A percentile compares a stretch with the other conserved stretches of the same genome.
Conservation (phyloP, 2,888 invertebrate genomes). For the Leptopilina drosophilae region DNA sequence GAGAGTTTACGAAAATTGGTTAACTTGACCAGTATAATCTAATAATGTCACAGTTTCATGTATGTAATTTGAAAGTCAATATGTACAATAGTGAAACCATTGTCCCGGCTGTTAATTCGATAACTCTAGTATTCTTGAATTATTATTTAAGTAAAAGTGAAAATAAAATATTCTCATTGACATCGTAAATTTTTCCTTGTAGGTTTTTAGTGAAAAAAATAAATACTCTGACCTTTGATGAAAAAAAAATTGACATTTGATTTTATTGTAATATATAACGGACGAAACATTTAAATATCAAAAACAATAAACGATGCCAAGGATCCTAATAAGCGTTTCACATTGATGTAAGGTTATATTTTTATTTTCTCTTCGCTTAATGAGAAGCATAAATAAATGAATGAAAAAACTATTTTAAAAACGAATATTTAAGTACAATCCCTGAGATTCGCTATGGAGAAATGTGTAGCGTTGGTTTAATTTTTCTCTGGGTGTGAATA, state of each 20-base stretch:
- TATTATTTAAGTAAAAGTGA: not conserved
- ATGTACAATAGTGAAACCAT: not conserved
- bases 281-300: slow-evolving; percentile 15
- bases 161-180: not conserved
- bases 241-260: not conserved
- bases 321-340: not conserved
- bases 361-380: not conserved
- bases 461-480: too few relatives aligned
- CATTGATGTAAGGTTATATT: slow-evolving; percentile 7
- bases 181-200: not conserved
- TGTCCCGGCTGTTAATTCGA: too few relatives aligned
- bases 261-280: not conserved
- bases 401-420: not conserved
- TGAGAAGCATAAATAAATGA: not conserved
- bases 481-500: too few relatives aligned
- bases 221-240: not conserved
- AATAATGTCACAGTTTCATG: slow-evolving; percentile 14
- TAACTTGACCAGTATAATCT: slow-evolving; percentile 5
- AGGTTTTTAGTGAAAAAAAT: not conserved
- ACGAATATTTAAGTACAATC: too few relatives aligned
- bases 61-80: not conserved
- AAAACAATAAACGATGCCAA: slow-evolving; percentile 1
- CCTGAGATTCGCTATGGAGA: too few relatives aligned
- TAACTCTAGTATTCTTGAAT: too few relatives aligned
- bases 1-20: slow-evolving; percentile 19